phyloP scores from a whole-genome alignment of 2,113 vertebrate genomes.

The Alouatta palliata region DNA sequence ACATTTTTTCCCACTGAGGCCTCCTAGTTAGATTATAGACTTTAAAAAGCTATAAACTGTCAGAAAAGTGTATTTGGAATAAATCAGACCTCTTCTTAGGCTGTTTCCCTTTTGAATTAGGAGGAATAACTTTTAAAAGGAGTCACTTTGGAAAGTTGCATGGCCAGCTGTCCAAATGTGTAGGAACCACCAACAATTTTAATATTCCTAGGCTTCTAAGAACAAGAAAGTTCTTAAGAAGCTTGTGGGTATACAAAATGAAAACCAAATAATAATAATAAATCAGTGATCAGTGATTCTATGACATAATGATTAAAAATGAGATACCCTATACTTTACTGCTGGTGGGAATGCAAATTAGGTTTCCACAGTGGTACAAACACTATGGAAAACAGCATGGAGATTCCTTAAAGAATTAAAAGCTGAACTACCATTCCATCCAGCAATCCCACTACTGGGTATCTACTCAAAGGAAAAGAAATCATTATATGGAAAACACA shows the following conservation, averaged over 20 bases:
- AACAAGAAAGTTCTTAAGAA: not conserved
- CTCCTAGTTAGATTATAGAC: not conserved
- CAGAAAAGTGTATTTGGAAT: not conserved
- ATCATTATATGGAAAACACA: too few species aligned
- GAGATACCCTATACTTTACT: not conserved
- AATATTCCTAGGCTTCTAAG: not conserved
- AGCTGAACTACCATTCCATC: too few species aligned
- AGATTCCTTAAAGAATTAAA: too few species aligned
- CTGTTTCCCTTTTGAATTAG: conserved; percentile 32
- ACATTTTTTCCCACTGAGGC: not conserved
- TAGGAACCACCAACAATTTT: not conserved
- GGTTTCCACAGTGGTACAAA: too few species aligned
- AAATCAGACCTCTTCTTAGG: not conserved
- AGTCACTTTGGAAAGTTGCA: not conserved
- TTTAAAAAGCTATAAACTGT: not conserved
- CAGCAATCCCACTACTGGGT: too few species aligned
- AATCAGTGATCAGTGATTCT: not conserved
- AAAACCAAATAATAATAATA: not conserved
- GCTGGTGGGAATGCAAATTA: too few species aligned
- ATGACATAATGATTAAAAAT: not conserved
- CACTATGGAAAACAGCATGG: too few species aligned
- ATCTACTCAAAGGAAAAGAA: too few species aligned
- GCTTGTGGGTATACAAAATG: not conserved
- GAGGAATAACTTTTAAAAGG: not conserved
- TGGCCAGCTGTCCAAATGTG: not conserved